Base-by-base conservation (phyloP, 2,113 vertebrate genomes). In the Notarius lentiginosus region DNA sequence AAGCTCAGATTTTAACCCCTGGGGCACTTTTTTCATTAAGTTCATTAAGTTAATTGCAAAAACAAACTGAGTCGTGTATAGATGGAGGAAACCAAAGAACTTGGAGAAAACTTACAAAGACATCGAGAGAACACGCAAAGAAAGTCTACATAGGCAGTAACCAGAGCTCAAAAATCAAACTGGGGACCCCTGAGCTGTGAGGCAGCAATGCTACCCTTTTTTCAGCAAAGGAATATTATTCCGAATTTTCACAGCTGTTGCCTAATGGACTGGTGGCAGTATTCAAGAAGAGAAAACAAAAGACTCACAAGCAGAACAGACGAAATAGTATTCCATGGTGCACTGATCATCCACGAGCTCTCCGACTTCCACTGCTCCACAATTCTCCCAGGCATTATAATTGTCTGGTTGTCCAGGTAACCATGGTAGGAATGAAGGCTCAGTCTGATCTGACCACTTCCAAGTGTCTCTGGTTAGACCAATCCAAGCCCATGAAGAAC, bases 391-490 rank as follows among this genome's bases (percentile, higher is more conserved):
- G 11, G 11, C 4, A 27, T 68, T 14, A 30, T 12, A 68, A 30
- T 68, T 68, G 30, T 68, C 27, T 11, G 65, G 65, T 68, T 30
- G 65, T 4, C 27, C 27, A 68, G n/a, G 7, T 14, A 12, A 15
- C 65, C 65, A 68, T 30, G 65, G 65, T 2, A 68, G 65, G 65
- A 30, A 68, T 68, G n/a, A 30, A 30, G 65, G 65, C 2, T 14
- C 4, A 10, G 2, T 0, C 1, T 27, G 11, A 30, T 30, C 65
- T 30, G 12, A 30, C 65, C 65, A 68, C 72, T 2, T 10, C 7
- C 47, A 86, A 1, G 22, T 4, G 12, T 88, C 87, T 11, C 17
- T 75, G 18, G 84, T 82, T 12, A 89, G 83, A 41, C 86, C 89
- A 66, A 89, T 63, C 41, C 76, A 86, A 11, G 24, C 34, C 5